These are phyloP conservation scores for Amia ocellicauda DNA, from an alignment of 2,113 vertebrate species.

Conservation along the genomic window DNA sequence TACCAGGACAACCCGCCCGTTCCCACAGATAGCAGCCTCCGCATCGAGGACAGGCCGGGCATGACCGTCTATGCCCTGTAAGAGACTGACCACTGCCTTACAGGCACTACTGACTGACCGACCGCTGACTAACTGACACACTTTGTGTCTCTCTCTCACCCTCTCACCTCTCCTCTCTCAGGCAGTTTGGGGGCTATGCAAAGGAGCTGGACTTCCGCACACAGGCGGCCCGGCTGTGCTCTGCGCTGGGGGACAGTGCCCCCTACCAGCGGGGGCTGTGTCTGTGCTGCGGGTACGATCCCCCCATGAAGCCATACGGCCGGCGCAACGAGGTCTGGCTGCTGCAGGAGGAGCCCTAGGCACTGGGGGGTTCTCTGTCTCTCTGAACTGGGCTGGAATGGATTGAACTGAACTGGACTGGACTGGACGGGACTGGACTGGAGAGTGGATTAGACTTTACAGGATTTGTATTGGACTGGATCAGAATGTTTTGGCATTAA, in stretches of 20 bases:
- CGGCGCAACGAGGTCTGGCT: conserved; percentile 90
- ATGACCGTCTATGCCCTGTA: conserved; percentile 86
- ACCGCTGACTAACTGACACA: not conserved
- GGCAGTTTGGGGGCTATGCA: conserved; percentile 87
- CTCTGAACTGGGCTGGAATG: too few relatives aligned
- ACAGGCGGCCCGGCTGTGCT: conserved; percentile 70
- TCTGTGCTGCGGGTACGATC: conserved; percentile 82
- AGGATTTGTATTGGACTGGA: too few relatives aligned
- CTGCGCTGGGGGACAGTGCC: conserved; percentile 73
- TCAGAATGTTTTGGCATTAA: too few relatives aligned
- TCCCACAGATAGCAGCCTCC: conserved; percentile 68
- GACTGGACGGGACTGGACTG: too few relatives aligned
- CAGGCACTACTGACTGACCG: too few relatives aligned
- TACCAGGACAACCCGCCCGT: conserved; percentile 72
- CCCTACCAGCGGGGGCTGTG: conserved; percentile 74
- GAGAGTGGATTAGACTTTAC: too few relatives aligned
- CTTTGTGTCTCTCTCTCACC: not conserved
- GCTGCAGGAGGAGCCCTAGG: conserved; percentile 70
- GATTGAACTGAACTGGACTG: too few relatives aligned
- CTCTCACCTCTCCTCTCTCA: conserved; percentile 33
- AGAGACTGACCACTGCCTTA: conserved; percentile 26
- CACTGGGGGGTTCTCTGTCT: not conserved
- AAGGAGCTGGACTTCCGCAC: conserved; percentile 75
- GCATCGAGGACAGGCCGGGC: conserved; percentile 73
- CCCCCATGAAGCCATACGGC: conserved; percentile 82